These are phyloP conservation scores for Ispidina lecontei DNA, from an alignment of 2,797 vertebrate species.

Conservation along the genomic window DNA sequence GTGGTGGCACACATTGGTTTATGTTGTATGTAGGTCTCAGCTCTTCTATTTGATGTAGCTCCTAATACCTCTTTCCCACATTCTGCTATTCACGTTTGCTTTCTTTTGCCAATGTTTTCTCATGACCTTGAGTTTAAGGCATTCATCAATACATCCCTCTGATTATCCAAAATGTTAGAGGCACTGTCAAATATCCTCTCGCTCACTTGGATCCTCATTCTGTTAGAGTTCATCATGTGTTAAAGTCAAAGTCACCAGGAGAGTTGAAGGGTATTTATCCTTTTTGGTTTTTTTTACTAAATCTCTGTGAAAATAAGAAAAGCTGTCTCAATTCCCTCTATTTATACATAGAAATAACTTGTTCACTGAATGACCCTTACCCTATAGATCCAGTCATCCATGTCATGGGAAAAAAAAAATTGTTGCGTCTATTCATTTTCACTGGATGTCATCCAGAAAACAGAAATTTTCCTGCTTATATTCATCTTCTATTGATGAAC, in stretches of 20 bases:
- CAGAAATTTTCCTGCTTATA: conserved; percentile 59
- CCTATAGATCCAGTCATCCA: conserved; percentile 67
- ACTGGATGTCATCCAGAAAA: conserved; percentile 70
- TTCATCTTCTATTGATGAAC: conserved; percentile 45
- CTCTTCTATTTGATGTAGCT: background rate
- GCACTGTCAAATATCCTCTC: conserved; percentile 18
- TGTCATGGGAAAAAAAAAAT: conserved; percentile 53
- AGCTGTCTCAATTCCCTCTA: conserved; percentile 55
- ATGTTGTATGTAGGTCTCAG: background rate
- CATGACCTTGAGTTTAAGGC: conserved; percentile 20
- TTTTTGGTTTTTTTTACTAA: conserved; percentile 59
- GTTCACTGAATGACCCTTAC: conserved; percentile 65
- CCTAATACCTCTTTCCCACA: background rate
- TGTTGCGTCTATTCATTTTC: conserved; percentile 66
- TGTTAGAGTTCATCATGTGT: background rate
- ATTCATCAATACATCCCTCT: conserved; percentile 1
- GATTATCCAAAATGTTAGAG: background rate
- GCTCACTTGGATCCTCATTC: conserved; percentile 3
- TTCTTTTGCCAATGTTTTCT: conserved; percentile 40
- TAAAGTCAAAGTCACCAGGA: conserved; percentile 14
- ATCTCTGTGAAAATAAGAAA: conserved; percentile 66
- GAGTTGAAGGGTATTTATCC: conserved; percentile 29
- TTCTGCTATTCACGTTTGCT: conserved; percentile 12
- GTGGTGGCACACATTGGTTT: accelerated
- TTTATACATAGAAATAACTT: conserved; percentile 65